Base-by-base conservation (phyloP, 92 coral and sea anemone species). In the Montipora capitata region DNA sequence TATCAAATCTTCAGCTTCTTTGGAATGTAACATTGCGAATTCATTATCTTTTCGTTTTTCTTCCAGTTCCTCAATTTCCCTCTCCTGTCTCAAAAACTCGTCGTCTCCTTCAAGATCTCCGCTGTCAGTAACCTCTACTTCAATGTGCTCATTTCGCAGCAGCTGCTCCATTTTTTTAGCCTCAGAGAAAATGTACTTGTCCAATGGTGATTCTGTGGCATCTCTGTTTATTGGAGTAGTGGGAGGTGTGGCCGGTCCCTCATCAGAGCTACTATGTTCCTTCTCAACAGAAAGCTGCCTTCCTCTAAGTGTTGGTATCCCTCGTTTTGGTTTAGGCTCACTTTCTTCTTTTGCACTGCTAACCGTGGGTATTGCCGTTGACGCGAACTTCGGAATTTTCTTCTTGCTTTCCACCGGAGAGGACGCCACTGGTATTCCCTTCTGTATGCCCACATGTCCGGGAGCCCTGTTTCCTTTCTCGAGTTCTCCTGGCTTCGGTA, bases 161-260 rank as follows among this genome's bases (percentile, higher is more conserved):
- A 95, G 90, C 65, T 95, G 87, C 67, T 95, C 98, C 92, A 95
- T 77, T 71, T 88, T 90, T 61, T 93, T 92, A 27, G 98, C 98
- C 80, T 95, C 98, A 8, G 93, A 68, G 83, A 92, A 90, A 78
- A 95, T 95, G 80, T 82, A 87, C 68, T 91, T 92, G 45, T 91
- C 92, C 59, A 86, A 45, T 3, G 95, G 90, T 7, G 94, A 82
- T 2, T 93, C 94, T 15, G 63, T 67, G 14, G 78, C 48, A 58
- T 18, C 77, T 39, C 72, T 69, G 13, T 59, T 69, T 68, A 42
- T 78, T 64, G 78, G 88, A 67, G 74, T 93, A 73, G 91, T 91
- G 18, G 95, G 95, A 13, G 95, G 95, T 10, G 96, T 92, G 17
- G 89, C 76, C 4, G 96, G 94, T 52, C 61, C 61, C 16, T 75